Base-by-base conservation (phyloP, 37 sponge, comb jelly and placozoan genomes). In the Beroe forskalii region DNA sequence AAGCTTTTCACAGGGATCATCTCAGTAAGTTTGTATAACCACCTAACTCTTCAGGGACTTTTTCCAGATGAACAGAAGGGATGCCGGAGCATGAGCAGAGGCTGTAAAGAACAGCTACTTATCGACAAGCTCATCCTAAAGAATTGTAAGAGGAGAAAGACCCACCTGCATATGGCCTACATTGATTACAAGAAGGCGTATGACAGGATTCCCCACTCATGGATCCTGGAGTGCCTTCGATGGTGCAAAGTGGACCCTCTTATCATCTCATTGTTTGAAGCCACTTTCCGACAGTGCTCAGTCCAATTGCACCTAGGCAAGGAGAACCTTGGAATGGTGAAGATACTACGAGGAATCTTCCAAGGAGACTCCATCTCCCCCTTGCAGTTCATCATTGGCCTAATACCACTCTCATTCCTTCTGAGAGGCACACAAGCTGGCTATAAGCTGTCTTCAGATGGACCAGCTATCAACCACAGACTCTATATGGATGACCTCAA, bases 401-500 rank as follows among this genome's bases (percentile, higher is more conserved):
- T 55, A 19, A 55, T 55, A 9, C 60, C 60, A 9, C 60, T 55
- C 9, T 55, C 60, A 19, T 55, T 19, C 17, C 60, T 55, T 55
- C 60, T 55, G 60, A 55, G 60, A 9, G 14, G 60, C 60, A 19
- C 60, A 19, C 14, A 55, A 9, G 9, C 60, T 55, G 60, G 60
- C 17, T 55, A 19, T 55, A 55, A 55, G 17, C 14, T 55, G 9
- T 17, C 17, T 17, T 55, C 17, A 55, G 60, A 55, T 55, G 60
- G 17, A 55, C 9, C 60, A 9, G 32, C 8, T 76, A n/a, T 76
- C 24, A 89, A 89, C 43, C 90, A 89, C 60, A 27, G 17, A n/a
- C 41, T 89, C 2, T 42, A 60, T 55, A 12, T 89, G 61, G 90
- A 89, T 44, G 90, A 89, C 41, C 61, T 89, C 60, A 89, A 89